Evolutionary conservation across 2,888 invertebrate species (phyloP).

Genomic region (Hydrotaea diabolus): DNA sequence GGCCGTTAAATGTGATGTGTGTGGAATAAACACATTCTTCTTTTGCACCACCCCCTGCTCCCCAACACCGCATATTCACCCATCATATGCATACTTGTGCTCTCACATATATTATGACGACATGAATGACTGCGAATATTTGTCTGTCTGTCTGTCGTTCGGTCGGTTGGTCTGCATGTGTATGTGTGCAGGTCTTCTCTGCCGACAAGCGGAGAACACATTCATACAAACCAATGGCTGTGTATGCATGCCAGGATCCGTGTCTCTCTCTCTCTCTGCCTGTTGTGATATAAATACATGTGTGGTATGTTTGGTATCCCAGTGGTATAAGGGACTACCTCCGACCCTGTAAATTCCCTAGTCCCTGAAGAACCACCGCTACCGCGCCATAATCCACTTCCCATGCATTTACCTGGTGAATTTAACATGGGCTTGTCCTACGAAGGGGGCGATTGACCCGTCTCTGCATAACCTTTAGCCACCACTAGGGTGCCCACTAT

Average conservation of each 20-base stretch:
- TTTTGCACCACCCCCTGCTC: neutral
- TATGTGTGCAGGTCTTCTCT: neutral
- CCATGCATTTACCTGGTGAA: too few relatives aligned
- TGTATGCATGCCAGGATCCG: too few relatives aligned
- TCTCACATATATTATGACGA: slow-evolving; percentile 17
- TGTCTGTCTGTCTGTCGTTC: too few relatives aligned
- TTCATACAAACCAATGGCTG: neutral
- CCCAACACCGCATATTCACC: neutral
- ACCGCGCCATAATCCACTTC: too few relatives aligned
- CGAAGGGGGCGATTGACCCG: too few relatives aligned
- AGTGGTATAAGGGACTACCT: too few relatives aligned
- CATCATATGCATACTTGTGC: neutral
- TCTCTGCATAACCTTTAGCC: too few relatives aligned
- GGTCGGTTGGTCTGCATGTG: slow-evolving; percentile 2
- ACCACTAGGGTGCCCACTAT: too few relatives aligned
- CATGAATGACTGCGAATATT: neutral
- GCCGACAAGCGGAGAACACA: slow-evolving; percentile 2
- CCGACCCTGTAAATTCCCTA: too few relatives aligned
- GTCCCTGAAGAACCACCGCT: too few relatives aligned
- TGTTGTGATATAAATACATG: slow-evolving; percentile 23
- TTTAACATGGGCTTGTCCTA: too few relatives aligned
- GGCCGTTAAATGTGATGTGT: slow-evolving; percentile 58
- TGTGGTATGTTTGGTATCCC: slow-evolving; percentile 46
- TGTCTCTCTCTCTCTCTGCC: too few relatives aligned
- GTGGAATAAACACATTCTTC: neutral